Percentiles rank a stretch among this genome's conserved stretches.
phyloP scores from a whole-genome alignment of 2,113 vertebrate genomes.

The Colius striatus region DNA sequence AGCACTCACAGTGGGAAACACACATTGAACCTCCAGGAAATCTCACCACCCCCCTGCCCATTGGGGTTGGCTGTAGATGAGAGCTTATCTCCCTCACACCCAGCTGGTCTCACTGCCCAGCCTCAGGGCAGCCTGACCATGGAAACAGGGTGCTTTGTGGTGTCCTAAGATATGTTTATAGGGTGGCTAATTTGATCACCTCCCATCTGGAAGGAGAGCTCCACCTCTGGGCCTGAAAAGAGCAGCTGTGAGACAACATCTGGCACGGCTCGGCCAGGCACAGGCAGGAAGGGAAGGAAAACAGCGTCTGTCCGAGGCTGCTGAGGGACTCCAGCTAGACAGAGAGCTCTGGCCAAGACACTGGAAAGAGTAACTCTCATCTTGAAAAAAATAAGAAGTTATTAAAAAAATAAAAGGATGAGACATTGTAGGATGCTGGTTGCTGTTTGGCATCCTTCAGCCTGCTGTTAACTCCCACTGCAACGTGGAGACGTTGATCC shows the following conservation, averaged over 20 bases:
- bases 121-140: neutral
- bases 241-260: constrained; percentile 3
- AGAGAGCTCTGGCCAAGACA: neutral
- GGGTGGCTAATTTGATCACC: neutral
- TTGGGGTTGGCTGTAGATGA: neutral
- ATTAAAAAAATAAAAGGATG: neutral
- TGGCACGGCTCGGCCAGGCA: neutral
- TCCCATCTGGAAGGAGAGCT: neutral
- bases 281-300: neutral
- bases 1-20: neutral
- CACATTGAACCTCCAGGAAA: neutral
- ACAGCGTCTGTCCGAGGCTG: neutral
- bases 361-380: constrained; percentile 36
- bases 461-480: neutral
- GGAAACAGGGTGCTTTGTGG: neutral
- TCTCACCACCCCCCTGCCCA: neutral
- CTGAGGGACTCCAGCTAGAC: neutral
- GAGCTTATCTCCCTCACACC: accelerated
- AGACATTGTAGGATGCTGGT: neutral
- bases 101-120: accelerated
- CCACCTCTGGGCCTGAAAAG: constrained; percentile 11
- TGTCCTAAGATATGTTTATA: neutral
- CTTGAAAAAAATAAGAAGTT: neutral
- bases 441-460: neutral
- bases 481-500: accelerated